Base-by-base conservation (phyloP, 1,140 invertebrate genomes). In the Lutraria rhynchaena region DNA sequence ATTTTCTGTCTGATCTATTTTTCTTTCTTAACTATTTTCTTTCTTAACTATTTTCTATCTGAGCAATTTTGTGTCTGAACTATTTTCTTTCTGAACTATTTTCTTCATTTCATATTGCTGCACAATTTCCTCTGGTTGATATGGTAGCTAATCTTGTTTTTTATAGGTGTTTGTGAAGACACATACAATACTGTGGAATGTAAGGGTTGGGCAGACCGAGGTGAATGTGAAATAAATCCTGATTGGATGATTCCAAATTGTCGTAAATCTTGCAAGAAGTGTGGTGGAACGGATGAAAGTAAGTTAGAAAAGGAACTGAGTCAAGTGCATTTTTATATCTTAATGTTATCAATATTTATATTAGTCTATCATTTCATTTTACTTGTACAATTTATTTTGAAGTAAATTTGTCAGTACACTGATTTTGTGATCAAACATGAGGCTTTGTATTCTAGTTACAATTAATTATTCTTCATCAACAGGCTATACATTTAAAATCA, bases 241-340 rank as follows among this genome's bases (percentile, higher is more conserved):
- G 69, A 46, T 17, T 88, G 86, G 87, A 89, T 89, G 88, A 85
- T 86, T 55, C 77, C 83, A 31, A 88, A 89, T 83, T 89, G 88
- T 61, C 80, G 86, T 33, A 84, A 84, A 63, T 81, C 85, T 13
- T 89, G 88, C 49, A 49, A 65, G 0, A 87, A 87, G 63, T 89
- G 88, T 70, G 80, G 82, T 0, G 85, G 83, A 44, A 13, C 51
- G 4, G 44, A 22, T 15, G 7, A 77, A 44, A 22, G 22, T 51
- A 41, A 49, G 13, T n/a, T n/a, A n/a, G n/a, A n/a, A n/a, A n/a
- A n/a, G n/a, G n/a, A n/a, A n/a, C n/a, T n/a, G n/a, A n/a, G n/a
- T 15, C 22, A n/a, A 19, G 3, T 70, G 22, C 46, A 0, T 27
- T 19, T 46, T 51, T 29, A 4, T 46, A 13, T 22, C 9, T 58